A percentile compares a stretch with the other conserved stretches of the same genome.
phyloP scores from a whole-genome alignment of 2,797 vertebrate genomes.

The Rhynchotus rufescens region DNA sequence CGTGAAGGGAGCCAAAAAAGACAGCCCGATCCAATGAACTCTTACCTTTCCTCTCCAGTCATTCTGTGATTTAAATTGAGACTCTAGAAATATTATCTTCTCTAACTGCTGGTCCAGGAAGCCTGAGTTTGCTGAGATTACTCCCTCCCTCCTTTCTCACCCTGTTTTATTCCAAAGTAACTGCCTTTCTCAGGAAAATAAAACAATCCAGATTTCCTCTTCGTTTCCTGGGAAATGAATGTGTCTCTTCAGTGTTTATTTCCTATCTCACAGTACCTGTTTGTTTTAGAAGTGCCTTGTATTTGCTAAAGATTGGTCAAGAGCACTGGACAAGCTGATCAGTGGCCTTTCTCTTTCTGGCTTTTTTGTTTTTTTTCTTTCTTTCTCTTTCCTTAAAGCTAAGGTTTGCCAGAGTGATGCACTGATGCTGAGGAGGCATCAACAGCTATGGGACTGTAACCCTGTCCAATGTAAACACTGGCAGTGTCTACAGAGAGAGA shows the following conservation, averaged over 20 bases:
- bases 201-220: slow-evolving; percentile 35
- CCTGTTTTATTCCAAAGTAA: slow-evolving; percentile 67
- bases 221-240: slow-evolving; percentile 43
- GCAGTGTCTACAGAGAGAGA: slow-evolving; percentile 70
- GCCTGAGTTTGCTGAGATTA: slow-evolving; percentile 35
- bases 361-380: slow-evolving; percentile 41
- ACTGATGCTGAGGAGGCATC: slow-evolving; percentile 79
- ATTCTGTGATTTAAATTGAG: slow-evolving; percentile 52
- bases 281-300: slow-evolving; percentile 81
- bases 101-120: slow-evolving; percentile 47
- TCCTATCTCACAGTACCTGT: slow-evolving; percentile 58
- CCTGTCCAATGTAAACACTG: slow-evolving; percentile 82
- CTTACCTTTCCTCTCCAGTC: slow-evolving; percentile 45
- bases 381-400: slow-evolving; percentile 66
- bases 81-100: slow-evolving; percentile 31
- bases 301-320: slow-evolving; percentile 75
- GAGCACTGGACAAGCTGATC: slow-evolving; percentile 75
- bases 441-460: slow-evolving; percentile 83
- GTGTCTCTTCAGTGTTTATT: slow-evolving; percentile 53
- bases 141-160: not conserved
- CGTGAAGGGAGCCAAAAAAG: slow-evolving; percentile 46
- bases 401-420: slow-evolving; percentile 80
- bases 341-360: slow-evolving; percentile 80
- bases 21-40: slow-evolving; percentile 52
- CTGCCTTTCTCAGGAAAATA: slow-evolving; percentile 71